A percentile compares a stretch with the other conserved stretches of the same genome.
These are phyloP conservation scores for Perca fluviatilis DNA, from an alignment of 2,113 vertebrate species.

Conservation along the genomic window DNA sequence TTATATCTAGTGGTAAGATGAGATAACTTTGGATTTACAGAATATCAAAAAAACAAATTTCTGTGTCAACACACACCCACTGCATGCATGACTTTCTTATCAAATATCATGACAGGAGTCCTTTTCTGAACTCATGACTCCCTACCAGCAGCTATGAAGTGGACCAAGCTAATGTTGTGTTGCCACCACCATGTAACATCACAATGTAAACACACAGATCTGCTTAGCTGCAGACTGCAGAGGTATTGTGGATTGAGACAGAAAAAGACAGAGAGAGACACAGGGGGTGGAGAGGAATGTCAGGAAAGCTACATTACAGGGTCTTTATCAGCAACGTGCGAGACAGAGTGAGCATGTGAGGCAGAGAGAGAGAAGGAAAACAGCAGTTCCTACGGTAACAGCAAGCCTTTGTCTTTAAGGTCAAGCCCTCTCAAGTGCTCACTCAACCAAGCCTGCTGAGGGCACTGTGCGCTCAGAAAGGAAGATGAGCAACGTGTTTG, in stretches of 20 bases:
- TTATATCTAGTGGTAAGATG: neutral
- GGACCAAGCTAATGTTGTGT: constrained; percentile 47
- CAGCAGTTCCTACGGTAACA: constrained; percentile 55
- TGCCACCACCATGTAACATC: constrained; percentile 54
- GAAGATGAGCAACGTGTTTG: constrained; percentile 58
- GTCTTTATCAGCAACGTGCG: constrained; percentile 34
- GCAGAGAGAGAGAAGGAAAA: constrained; percentile 21
- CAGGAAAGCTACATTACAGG: constrained; percentile 42
- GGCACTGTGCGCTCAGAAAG: constrained; percentile 26
- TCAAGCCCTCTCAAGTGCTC: constrained; percentile 61
- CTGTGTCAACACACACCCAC: constrained; percentile 43
- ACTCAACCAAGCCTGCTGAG: constrained; percentile 56
- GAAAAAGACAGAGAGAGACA: constrained; percentile 28
- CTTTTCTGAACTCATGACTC: constrained; percentile 45
- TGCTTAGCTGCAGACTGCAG: constrained; percentile 41
- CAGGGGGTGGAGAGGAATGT: constrained; percentile 48
- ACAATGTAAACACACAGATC: constrained; percentile 67
- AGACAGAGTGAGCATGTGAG: constrained; percentile 31
- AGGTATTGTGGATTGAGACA: constrained; percentile 20
- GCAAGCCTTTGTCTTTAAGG: constrained; percentile 65
- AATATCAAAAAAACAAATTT: neutral
- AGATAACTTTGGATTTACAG: neutral
- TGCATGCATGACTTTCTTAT: constrained; percentile 47
- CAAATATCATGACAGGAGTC: constrained; percentile 45
- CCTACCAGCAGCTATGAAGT: constrained; percentile 25